Percentiles rank a stretch among this genome's conserved stretches.
Conservation (phyloP, 2,888 invertebrate species). For the Phaedon cochleariae region DNA sequence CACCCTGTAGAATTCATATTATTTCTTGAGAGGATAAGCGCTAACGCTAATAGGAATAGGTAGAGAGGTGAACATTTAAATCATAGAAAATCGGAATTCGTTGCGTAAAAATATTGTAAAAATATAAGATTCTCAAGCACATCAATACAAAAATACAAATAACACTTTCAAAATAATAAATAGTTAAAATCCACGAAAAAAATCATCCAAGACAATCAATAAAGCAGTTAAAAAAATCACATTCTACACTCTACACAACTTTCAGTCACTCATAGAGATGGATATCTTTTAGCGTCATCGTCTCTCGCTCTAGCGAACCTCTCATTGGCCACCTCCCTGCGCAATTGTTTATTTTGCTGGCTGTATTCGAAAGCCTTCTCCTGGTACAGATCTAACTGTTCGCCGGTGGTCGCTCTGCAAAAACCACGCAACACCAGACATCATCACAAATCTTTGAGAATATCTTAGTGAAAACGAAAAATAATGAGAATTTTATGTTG, state of each 20-base stretch:
- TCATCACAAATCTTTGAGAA: background rate
- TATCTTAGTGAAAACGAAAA: conserved; percentile 4
- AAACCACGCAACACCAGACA: conserved; percentile 12
- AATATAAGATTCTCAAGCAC: no score
- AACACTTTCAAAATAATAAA: no score
- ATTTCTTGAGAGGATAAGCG: no score
- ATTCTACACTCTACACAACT: background rate
- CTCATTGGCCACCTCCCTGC: conserved; percentile 66
- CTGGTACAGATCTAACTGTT: conserved; percentile 64
- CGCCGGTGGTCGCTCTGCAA: conserved; percentile 48
- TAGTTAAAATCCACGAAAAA: no score
- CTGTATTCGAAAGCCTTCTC: conserved; percentile 66
- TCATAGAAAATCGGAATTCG: no score
- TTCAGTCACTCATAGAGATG: conserved; percentile 51
- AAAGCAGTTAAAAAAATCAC: background rate
- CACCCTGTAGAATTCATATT: no score
- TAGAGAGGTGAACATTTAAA: no score
- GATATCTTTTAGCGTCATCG: conserved; percentile 58
- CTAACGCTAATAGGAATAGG: no score
- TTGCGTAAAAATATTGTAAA: no score
- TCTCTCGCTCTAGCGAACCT: conserved; percentile 63
- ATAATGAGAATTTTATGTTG: no score
- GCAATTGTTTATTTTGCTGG: conserved; percentile 65
- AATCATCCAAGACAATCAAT: background rate
- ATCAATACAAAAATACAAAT: no score